These are phyloP conservation scores for Heliornis fulica DNA, from an alignment of 2,113 vertebrate species.

Conservation along the genomic window DNA sequence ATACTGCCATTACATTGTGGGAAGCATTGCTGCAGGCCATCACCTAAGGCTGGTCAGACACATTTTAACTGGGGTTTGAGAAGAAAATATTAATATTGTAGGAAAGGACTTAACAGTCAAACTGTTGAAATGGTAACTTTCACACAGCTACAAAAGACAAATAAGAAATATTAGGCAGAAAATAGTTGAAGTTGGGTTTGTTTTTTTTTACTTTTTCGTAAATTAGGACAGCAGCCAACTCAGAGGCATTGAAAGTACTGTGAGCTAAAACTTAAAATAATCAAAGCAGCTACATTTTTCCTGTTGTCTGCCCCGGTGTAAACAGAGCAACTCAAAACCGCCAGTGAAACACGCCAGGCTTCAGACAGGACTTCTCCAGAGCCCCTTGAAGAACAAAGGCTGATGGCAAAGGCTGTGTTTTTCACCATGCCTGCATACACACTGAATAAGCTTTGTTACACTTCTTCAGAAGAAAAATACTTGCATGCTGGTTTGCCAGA, in stretches of 20 bases:
- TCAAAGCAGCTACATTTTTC: neutral
- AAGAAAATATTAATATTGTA: neutral
- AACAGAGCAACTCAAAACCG: neutral
- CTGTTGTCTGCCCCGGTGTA: neutral
- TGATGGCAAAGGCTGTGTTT: neutral
- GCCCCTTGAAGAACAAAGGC: neutral
- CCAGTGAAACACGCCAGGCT: neutral
- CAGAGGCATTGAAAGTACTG: neutral
- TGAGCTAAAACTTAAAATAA: conserved; percentile 19
- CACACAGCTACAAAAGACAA: neutral
- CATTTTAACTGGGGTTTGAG: neutral
- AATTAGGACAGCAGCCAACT: neutral
- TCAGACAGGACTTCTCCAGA: neutral
- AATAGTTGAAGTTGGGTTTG: neutral
- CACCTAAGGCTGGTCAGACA: neutral
- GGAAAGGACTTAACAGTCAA: neutral
- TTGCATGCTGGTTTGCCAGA: neutral
- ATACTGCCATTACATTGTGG: neutral
- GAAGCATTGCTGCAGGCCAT: neutral
- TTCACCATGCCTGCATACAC: neutral
- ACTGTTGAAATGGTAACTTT: neutral
- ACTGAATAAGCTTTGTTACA: neutral
- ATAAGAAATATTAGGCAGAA: neutral
- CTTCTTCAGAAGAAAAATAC: neutral
- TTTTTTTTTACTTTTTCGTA: too few relatives aligned